Evolutionary conservation across 1,140 invertebrate species (phyloP), one percentile per base, ranked within the genome.

Genomic region (Plodia interpunctella): DNA sequence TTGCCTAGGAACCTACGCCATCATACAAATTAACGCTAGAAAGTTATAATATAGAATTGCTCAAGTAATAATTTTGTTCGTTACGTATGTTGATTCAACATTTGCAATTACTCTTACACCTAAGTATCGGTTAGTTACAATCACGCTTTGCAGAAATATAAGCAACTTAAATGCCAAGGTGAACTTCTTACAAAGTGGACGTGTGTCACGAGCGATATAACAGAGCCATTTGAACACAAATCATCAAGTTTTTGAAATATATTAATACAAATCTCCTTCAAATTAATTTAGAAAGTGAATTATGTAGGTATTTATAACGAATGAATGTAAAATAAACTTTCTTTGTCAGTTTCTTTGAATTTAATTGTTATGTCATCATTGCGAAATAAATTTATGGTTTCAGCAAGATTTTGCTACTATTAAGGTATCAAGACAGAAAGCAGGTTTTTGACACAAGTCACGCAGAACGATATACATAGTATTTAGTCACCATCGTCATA

Each of bases 121-220:
- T 53, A 44, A 17, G 13, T 44, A 56, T 52, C 38, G 32, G 55
- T 18, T 17, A 52, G 49, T 17, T 17, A 51, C 38, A 62, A 67
- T 63, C 61, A 63, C 44, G 30, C 57, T 70, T 60, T 66, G 58
- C 63, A 68, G 61, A 72, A 63, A 66, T 74, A 70, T 66, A 60
- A 62, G 65, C 60, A 62, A 66, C 65, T 13, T 77, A 86, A 86
- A 86, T 86, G 83, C 79, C 83, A 86, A 86, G 83, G 83, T 78
- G 70, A 86, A 76, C 78, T 49, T 67, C 72, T 78, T 70, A 70
- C 63, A 78, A 76, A 84, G 77, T 86, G 80, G 70, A 78, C 70
- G 65, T 65, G 59, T 68, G 66, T 62, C 59, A 62, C 64, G 66
- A 72, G 76, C 65, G 66, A 59, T 70, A 70, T 55, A 30, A 13